Evolutionary conservation across 2,113 vertebrate species (phyloP).

Genomic region (Chionomys nivalis): DNA sequence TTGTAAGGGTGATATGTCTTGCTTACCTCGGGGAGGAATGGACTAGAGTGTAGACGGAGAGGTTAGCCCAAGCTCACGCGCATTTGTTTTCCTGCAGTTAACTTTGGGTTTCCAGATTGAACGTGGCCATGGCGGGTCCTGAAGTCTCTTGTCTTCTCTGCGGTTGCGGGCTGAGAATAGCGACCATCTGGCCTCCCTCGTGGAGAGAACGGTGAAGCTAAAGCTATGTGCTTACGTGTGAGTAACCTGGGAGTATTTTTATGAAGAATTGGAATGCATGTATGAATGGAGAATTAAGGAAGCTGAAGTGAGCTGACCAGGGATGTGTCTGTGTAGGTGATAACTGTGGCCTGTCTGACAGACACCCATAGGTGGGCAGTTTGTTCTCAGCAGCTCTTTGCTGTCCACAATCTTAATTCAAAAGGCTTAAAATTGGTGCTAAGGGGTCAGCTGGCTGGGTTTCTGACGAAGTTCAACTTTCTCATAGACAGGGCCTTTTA

Average conservation of each 20-base stretch:
- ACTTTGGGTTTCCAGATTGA: rapidly evolving
- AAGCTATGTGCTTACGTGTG: not conserved
- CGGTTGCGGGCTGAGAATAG: not conserved
- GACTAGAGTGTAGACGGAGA: not conserved
- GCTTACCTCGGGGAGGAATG: not conserved
- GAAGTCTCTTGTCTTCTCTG: not conserved
- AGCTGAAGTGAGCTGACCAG: rapidly evolving
- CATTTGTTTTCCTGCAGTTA: not conserved
- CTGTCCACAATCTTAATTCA: not conserved
- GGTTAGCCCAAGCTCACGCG: rapidly evolving
- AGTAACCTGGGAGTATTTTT: not conserved
- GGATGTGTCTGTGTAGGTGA: not conserved
- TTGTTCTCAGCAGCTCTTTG: not conserved
- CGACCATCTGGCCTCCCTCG: not conserved
- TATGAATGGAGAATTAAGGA: not conserved
- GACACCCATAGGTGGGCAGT: rapidly evolving
- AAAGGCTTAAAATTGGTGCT: not conserved
- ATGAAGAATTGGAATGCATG: not conserved
- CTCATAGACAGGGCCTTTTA: not conserved
- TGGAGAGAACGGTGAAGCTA: not conserved
- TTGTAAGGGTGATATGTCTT: not conserved
- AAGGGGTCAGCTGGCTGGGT: not conserved
- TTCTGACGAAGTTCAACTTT: not conserved
- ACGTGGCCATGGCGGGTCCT: too few species aligned
- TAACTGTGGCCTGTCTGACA: too few species aligned